Evolutionary conservation across 2,888 invertebrate genomes (phyloP).

Genomic region (Drymonia ruficornis): DNA sequence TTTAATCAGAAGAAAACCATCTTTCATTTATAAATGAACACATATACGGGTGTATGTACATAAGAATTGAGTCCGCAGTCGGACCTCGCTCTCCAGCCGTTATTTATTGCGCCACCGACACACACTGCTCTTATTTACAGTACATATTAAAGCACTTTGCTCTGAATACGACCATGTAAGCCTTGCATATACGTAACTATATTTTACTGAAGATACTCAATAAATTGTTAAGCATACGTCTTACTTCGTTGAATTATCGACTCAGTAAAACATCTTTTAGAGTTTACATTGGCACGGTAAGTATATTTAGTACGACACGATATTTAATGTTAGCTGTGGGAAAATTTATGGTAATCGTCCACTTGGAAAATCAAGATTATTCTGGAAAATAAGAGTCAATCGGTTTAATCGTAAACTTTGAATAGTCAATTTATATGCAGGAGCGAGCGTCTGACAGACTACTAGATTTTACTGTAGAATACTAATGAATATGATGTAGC

Average conservation of each 20-base stretch:
- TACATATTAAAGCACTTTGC: constrained; percentile 3
- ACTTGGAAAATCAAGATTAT: background rate
- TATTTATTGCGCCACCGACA: background rate
- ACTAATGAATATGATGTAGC: background rate
- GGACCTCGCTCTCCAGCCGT: background rate
- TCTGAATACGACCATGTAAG: background rate
- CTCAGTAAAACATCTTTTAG: background rate
- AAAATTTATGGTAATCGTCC: background rate
- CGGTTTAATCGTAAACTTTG: constrained; percentile 11
- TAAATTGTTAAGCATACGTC: background rate
- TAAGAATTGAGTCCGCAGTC: background rate
- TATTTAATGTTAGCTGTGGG: background rate
- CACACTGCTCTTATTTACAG: background rate
- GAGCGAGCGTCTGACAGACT: constrained; percentile 3
- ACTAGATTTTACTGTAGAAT: background rate
- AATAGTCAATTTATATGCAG: background rate
- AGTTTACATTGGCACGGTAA: background rate
- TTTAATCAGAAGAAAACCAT: constrained; percentile 1
- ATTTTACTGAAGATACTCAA: background rate
- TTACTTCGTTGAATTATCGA: background rate
- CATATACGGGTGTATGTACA: background rate
- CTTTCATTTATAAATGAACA: background rate
- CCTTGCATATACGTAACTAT: background rate
- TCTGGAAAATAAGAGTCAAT: constrained; percentile 5
- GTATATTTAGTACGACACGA: background rate